Evolutionary conservation across 2,888 invertebrate species (phyloP), one percentile per base, ranked within the genome.

Genomic region (Parnassius mnemosyne): DNA sequence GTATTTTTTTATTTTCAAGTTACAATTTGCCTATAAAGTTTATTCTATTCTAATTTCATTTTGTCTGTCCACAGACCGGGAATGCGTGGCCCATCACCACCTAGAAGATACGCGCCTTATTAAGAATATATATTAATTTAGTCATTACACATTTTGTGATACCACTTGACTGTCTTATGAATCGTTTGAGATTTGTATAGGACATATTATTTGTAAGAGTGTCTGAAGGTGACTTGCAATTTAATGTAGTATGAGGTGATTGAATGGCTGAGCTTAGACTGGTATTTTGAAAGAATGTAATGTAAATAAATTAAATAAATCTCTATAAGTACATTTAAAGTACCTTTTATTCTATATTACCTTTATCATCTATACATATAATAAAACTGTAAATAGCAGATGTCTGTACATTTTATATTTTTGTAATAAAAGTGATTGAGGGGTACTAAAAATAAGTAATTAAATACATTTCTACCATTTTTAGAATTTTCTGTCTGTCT

Each of bases 31-130:
- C 34, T 34, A 34, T 34, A 34, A 34, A 34, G 34, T 34, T 34
- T 34, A 34, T 34, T 25, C 25, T 25, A 25, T 25, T 34, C 5
- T 34, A 34, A 34, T 34, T 34, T 3, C 7, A 34, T 34, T n/a
- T 13, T 11, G 56, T 73, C 72, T 83, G 71, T 71, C 92, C 92
- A 71, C 93, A 95, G 95, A 89, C 94, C 95, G 70, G 94, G 94
- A 67, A 94, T 96, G 93, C 94, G 96, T 74, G 96, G 96, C 77
- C 95, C 96, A 53, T 96, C 96, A 65, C 96, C 96, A 66, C 94
- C 96, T 72, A 94, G 96, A 87, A 94, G 96, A 89, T 97, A 96
- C 89, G 96, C 96, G 84, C 96, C 96, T 71, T 96, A 96, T 92
- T 96, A 93, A 75, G 52, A 25, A 20, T 13, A 47, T 57, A 61